A percentile compares a stretch with the other conserved stretches of the same genome.
These are phyloP conservation scores for Sinocyclocheilus anshuiensis DNA, from an alignment of 2,113 vertebrate genomes.

Conservation along the genomic window DNA sequence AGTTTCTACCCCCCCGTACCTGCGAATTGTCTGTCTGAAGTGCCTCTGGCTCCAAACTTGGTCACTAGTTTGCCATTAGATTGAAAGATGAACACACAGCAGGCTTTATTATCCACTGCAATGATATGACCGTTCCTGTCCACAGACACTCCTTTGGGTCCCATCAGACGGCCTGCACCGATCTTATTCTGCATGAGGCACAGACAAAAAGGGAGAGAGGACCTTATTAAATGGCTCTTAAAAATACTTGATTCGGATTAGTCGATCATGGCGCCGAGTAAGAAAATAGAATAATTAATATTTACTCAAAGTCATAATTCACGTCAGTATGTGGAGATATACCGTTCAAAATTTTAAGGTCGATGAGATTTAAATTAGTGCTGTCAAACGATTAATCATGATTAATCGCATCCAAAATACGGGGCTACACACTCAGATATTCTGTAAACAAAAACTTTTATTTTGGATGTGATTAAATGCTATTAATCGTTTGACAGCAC, in stretches of 20 bases:
- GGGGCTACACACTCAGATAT: too few relatives aligned
- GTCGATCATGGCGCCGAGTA: neutral
- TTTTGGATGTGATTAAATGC: too few relatives aligned
- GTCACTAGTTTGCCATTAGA: constrained; percentile 93
- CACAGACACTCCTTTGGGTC: constrained; percentile 92
- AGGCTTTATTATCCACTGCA: constrained; percentile 97
- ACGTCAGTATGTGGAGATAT: too few relatives aligned
- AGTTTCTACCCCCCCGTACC: constrained; percentile 69
- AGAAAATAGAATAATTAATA: neutral
- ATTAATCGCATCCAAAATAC: too few relatives aligned
- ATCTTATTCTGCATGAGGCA: constrained; percentile 84
- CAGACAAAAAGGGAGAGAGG: constrained; percentile 1
- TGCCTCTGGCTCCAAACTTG: constrained; percentile 89
- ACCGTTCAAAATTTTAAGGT: too few relatives aligned
- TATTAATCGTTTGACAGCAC: too few relatives aligned
- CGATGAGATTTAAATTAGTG: too few relatives aligned
- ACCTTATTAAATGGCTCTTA: neutral
- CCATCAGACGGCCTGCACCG: constrained; percentile 91
- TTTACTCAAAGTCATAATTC: too few relatives aligned
- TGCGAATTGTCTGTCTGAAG: constrained; percentile 91
- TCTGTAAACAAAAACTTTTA: too few relatives aligned
- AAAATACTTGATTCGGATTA: neutral
- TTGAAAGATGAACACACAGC: constrained; percentile 97
- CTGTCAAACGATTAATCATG: too few relatives aligned
- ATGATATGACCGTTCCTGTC: constrained; percentile 96